Evolutionary conservation across 2,888 invertebrate genomes (phyloP).

Genomic region (Acrocyrtus sp.): DNA sequence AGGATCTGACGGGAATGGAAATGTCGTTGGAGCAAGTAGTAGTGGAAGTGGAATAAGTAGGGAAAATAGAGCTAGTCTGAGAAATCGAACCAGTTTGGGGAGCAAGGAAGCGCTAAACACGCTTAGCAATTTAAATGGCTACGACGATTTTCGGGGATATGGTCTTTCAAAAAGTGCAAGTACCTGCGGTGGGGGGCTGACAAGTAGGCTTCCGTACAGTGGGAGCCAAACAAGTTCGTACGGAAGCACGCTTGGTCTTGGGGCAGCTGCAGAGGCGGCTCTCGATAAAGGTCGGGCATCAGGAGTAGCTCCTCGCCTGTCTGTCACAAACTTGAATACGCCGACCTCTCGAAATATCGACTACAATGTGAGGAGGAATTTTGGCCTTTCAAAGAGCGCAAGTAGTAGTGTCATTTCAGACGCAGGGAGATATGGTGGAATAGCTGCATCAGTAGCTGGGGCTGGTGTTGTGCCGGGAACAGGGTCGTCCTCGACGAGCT

Average conservation of each 20-base stretch:
- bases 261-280: constrained; percentile 23
- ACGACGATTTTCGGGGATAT: constrained; percentile 59
- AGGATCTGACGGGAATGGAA: constrained; percentile 5
- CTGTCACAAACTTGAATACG: constrained; percentile 40
- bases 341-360: constrained; percentile 34
- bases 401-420: constrained; percentile 62
- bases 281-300: neutral
- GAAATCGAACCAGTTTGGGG: constrained; percentile 48
- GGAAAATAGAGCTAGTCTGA: constrained; percentile 42
- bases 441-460: neutral
- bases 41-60: constrained; percentile 4
- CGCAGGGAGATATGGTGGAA: constrained; percentile 27
- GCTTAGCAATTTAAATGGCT: constrained; percentile 16
- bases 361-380: constrained; percentile 50
- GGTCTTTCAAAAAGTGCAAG: constrained; percentile 63
- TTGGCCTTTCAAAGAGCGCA: constrained; percentile 61
- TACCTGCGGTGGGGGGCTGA: constrained; percentile 51
- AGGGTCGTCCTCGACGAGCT: constrained; percentile 40
- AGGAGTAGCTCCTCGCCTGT: constrained; percentile 19
- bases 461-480: constrained; percentile 6
- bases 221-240: constrained; percentile 42
- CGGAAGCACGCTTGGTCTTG: constrained; percentile 44
- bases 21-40: constrained; percentile 3
- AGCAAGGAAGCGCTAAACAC: constrained; percentile 40
- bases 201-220: constrained; percentile 32